These are phyloP conservation scores for Scelioninae gen. 2 DNA, from an alignment of 2,888 invertebrate genomes.

Conservation along the genomic window DNA sequence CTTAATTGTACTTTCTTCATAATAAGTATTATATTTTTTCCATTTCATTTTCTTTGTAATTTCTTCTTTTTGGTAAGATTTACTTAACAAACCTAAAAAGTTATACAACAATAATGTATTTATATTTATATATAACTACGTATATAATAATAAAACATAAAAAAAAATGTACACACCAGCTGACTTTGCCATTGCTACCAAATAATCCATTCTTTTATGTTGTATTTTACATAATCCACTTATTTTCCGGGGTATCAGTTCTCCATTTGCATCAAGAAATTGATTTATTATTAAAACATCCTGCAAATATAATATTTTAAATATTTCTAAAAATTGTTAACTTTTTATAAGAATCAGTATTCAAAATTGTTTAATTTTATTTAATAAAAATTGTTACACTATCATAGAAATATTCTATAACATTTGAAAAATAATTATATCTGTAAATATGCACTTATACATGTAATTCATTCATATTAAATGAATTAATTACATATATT, in stretches of 20 bases:
- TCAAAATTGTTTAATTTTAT: not conserved
- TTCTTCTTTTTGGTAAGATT: conserved; percentile 19
- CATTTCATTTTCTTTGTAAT: conserved; percentile 11
- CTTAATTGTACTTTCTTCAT: conserved; percentile 33
- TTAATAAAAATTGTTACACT: not conserved
- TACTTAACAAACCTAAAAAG: conserved; percentile 33
- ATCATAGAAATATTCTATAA: too few species aligned
- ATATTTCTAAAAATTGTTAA: not conserved
- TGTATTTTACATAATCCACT: conserved; percentile 36
- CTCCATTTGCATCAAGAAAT: conserved; percentile 39
- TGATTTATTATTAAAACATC: conserved; percentile 49
- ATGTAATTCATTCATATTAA: too few species aligned
- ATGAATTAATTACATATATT: not conserved
- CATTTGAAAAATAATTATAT: too few species aligned
- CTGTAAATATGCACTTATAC: too few species aligned
- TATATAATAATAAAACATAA: not conserved
- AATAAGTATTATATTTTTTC: conserved; percentile 41
- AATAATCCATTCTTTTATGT: conserved; percentile 44
- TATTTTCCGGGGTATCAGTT: conserved; percentile 4
- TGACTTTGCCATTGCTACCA: conserved; percentile 47
- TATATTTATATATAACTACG: not conserved
- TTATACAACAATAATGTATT: not conserved
- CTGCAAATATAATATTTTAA: conserved; percentile 22
- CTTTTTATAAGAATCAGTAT: too few species aligned
- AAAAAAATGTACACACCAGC: conserved; percentile 29